Evolutionary conservation across 1,140 invertebrate genomes (phyloP), one percentile per base, ranked within the genome.

Genomic region (Psix sp.): DNA sequence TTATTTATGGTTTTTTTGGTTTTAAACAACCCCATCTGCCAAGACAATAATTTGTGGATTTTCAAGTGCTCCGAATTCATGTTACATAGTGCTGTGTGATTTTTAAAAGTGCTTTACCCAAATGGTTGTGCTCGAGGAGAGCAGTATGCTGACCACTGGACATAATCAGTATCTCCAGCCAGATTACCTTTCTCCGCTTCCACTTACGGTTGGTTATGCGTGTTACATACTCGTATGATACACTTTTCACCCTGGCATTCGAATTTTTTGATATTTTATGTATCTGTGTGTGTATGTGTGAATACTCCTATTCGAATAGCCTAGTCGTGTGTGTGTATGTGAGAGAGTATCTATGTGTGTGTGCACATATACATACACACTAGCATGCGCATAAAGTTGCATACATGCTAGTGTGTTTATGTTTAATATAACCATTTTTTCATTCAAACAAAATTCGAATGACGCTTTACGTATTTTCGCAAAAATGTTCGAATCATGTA

Each of bases 131-230:
- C 90, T 96, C 87, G 94, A 95, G 91, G 93, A 93, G 88, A 92
- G 92, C 89, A 93, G 92, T 89, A 96, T 96, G 93, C 91, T 95
- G 91, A 93, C 94, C 85, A 91, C 92, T 82, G 93, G 93, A 85
- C 93, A 92, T 79, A 96, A 95, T 89, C 95, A 97, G 89, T 97
- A 97, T 87, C 89, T 97, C 72, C 94, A 96, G 86, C 95, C 95
- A 85, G 95, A 97, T 90, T 96, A 96, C 89, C 89, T 96, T 79
- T 94, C 94, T 75, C 95, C 95, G 78, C 90, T 96, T 86, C 93
- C 95, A 79, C 95, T 94, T 40, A 94, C 95, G 92, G 95, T 96
- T 92, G 94, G 93, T 92, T 21, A 13, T 11, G 14, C 6, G 17
- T 40, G 6, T 24, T 24, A 11, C 6, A 3, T 43, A 20, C 17